Evolutionary conservation across 2,888 invertebrate species (phyloP), one percentile per base, ranked within the genome.

Genomic region (Agrotis ipsilon): DNA sequence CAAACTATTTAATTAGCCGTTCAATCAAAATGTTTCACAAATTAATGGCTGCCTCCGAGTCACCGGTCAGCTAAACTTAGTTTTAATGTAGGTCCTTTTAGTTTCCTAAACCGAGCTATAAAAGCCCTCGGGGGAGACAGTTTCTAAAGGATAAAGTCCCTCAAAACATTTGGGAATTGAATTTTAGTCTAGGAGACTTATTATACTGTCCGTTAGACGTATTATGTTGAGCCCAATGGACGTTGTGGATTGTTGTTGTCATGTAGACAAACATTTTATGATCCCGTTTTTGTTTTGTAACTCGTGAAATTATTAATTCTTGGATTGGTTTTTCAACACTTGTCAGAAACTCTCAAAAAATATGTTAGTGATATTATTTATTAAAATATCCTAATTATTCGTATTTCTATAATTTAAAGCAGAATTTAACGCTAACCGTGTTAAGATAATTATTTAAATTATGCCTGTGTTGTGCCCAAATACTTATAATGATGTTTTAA

Each of bases 11-110:
- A 69, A 80, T 82, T 71, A 82, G 62, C 9, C 51, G 59, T 72
- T 83, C 76, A 83, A 83, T 83, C 67, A 83, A 80, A 81, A 71
- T 72, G 73, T 77, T 81, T 80, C 58, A 77, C 72, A 80, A 83
- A 77, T 82, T 72, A 72, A 65, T 71, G 52, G 59, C 16, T 54
- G 39, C 45, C 52, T 59, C 11, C 45, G 51, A 74, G 54, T 62
- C 67, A 58, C 57, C 52, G 81, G 54, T 45, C 58, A 73, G 57
- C 46, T n/a, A 19, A 71, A 79, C 52, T 82, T 71, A 72, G 80
- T 82, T 80, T 77, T 75, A 78, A 78, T 75, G 75, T 75, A 54
- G 54, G 63, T 61, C 68, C 71, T 63, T 78, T 71, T 79, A 71
- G 78, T 81, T 81, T 54, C 52, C 63, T 55, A 55, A 72, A 73